phyloP scores from a whole-genome alignment of 1,140 invertebrate genomes.

The Sarcophaga bullata region DNA sequence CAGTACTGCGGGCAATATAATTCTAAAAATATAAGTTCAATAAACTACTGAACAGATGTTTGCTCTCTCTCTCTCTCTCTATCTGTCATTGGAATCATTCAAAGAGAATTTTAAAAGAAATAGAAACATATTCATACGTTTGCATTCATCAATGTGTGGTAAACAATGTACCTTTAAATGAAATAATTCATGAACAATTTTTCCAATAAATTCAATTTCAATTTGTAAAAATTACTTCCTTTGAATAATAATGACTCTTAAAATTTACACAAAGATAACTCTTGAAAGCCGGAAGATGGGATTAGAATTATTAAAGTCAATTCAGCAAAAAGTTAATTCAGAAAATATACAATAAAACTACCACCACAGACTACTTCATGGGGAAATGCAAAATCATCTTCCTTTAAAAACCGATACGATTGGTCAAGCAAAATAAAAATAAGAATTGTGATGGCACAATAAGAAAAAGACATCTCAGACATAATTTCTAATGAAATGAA shows the following conservation, averaged over 20 bases:
- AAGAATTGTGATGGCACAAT: no score
- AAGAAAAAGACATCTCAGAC: neutral
- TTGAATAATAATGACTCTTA: conserved; percentile 3
- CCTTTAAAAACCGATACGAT: neutral
- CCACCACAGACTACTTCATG: neutral
- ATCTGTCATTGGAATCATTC: no score
- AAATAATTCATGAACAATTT: neutral
- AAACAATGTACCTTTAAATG: conserved; percentile 1
- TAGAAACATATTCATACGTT: neutral
- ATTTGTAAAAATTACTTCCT: neutral
- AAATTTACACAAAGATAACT: neutral
- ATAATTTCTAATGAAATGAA: neutral
- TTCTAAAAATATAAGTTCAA: no score
- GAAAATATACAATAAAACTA: conserved; percentile 27
- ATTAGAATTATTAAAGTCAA: conserved; percentile 46
- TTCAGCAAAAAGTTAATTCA: conserved; percentile 46
- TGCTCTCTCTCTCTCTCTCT: no score
- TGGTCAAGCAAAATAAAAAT: neutral
- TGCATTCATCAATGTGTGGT: neutral
- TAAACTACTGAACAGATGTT: no score
- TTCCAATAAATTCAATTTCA: neutral
- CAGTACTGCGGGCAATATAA: no score
- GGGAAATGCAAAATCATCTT: neutral
- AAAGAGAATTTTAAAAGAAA: neutral
- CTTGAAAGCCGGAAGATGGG: conserved; percentile 44